Evolutionary conservation across 2,888 invertebrate species (phyloP), one percentile per base, ranked within the genome.

Genomic region (Hetaerina titia): DNA sequence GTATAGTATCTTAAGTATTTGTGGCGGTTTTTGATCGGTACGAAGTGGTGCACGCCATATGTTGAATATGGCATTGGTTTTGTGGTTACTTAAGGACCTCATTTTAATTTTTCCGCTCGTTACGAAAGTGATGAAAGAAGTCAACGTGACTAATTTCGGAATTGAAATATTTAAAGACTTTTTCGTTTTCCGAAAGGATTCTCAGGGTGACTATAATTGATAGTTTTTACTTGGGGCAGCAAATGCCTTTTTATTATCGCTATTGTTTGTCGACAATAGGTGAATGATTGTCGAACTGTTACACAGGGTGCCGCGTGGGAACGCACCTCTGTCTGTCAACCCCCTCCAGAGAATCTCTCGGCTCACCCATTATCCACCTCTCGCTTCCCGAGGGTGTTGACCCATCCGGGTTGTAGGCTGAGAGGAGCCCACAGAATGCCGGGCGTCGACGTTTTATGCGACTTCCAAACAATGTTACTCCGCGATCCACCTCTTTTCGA

Each of bases 381-480:
- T 92, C 92, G 69, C 92, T 92, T 45, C 45, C 57, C 69, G 92
- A 92, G 92, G 92, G 92, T 92, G 92, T 92, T 92, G 92, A 92
- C 92, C 92, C 92, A 92, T 92, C 92, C 92, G 69, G 92, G 69
- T 64, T 45, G 31, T 56, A 92, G 92, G 45, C 4, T 57, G 89
- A 89, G 89, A 89, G 25, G 92, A 69, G 69, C 17, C 45, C 69
- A 57, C 74, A 56, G 92, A 92, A 92, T 92, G 74, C 92, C 92
- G 92, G 92, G 92, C 69, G 92, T 64, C 25, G 92, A 74, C 92
- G 92, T 45, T 92, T 90, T 69, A 92, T 69, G 69, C 92, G 69
- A 56, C 31, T 25, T 56, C 92, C 74, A 92, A 69, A 69, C 90
- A 90, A 56, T 56, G 92, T 69, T 74, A 64, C 69, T 92, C 31